These are phyloP conservation scores for Callimorpha dominula DNA, from an alignment of 2,888 invertebrate genomes.

Conservation along the genomic window DNA sequence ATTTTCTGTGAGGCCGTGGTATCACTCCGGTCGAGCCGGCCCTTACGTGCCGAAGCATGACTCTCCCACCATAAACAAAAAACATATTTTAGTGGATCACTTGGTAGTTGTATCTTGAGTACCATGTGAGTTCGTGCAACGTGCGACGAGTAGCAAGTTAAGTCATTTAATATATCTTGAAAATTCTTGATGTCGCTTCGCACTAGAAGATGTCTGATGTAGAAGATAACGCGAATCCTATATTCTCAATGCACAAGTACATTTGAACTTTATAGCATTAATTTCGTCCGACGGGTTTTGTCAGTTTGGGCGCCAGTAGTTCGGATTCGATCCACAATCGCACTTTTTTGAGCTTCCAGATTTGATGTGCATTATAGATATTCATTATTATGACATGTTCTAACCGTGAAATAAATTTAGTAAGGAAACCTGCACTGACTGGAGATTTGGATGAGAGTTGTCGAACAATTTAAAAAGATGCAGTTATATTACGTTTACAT, in stretches of 20 bases:
- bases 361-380: not conserved
- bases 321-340: not conserved
- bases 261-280: too few species aligned
- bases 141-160: conserved; percentile 1
- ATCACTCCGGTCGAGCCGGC: too few species aligned
- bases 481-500: not conserved
- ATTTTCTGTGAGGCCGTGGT: too few species aligned
- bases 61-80: too few species aligned
- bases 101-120: not conserved
- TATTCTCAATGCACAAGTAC: too few species aligned
- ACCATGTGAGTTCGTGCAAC: conserved; percentile 7
- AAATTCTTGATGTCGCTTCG: not conserved
- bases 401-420: not conserved
- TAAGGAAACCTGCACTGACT: not conserved
- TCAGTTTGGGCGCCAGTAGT: too few species aligned
- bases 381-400: not conserved
- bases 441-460: not conserved
- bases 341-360: not conserved
- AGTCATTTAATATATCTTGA: not conserved
- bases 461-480: not conserved
- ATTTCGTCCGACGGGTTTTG: too few species aligned
- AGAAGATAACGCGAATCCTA: too few species aligned
- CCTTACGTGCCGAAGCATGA: too few species aligned
- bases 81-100: too few species aligned
- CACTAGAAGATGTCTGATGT: too few species aligned